phyloP scores from a whole-genome alignment of 2,888 invertebrate genomes.

The Campoplex capitator region DNA sequence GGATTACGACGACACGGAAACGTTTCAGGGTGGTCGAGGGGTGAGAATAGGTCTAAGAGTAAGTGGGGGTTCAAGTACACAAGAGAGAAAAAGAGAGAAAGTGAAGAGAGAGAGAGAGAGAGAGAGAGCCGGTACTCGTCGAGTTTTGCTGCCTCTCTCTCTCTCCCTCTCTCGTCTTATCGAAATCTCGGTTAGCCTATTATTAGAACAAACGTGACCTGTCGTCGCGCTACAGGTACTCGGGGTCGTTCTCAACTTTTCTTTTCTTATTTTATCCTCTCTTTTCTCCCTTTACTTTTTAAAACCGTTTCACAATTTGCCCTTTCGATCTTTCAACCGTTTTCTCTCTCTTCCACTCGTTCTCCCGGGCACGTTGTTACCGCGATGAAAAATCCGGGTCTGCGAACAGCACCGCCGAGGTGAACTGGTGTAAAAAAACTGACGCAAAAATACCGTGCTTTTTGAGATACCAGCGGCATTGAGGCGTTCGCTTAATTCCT shows the following conservation, averaged over 20 bases:
- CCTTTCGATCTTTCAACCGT: conserved; percentile 25
- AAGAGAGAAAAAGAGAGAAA: background rate
- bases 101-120: background rate
- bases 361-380: background rate
- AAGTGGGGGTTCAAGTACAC: background rate
- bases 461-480: conserved; percentile 46
- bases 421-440: conserved; percentile 6
- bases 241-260: conserved; percentile 49
- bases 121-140: conserved; percentile 28
- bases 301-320: conserved; percentile 11
- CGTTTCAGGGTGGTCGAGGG: conserved; percentile 18
- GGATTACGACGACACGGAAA: conserved; percentile 46
- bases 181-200: conserved; percentile 66
- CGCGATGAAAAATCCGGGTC: conserved; percentile 12
- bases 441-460: conserved; percentile 59
- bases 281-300: conserved; percentile 6
- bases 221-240: conserved; percentile 64
- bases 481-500: conserved; percentile 37
- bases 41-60: conserved; percentile 10
- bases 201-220: conserved; percentile 68
- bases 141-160: conserved; percentile 54
- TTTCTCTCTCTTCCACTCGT: background rate
- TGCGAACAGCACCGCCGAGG: conserved; percentile 8
- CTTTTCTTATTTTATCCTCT: conserved; percentile 19
- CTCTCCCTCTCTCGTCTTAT: conserved; percentile 56